phyloP scores from a whole-genome alignment of 1,140 invertebrate species.

The Ephestia elutella region DNA sequence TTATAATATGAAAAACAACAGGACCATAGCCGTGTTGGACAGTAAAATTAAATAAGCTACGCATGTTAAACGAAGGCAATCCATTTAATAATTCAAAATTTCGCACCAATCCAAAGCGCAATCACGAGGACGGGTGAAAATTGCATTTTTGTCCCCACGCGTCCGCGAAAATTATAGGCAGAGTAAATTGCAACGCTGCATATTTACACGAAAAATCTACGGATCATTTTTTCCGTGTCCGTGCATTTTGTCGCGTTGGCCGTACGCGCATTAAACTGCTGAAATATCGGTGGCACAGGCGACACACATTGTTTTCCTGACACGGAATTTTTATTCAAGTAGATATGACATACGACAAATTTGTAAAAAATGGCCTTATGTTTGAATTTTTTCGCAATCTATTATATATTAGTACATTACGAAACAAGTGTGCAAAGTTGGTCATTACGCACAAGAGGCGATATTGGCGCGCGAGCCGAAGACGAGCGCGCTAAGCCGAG shows the following conservation, averaged over 20 bases:
- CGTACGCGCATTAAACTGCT: neutral
- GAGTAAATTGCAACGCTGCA: slow-evolving; percentile 37
- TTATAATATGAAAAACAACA: neutral
- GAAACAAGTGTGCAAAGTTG: too few relatives aligned
- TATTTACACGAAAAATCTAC: slow-evolving; percentile 25
- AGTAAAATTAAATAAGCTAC: slow-evolving; percentile 10
- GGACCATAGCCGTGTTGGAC: neutral
- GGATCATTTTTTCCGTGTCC: slow-evolving; percentile 16
- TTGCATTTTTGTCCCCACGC: slow-evolving; percentile 47
- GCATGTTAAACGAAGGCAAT: slow-evolving; percentile 29
- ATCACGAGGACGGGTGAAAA: slow-evolving; percentile 34
- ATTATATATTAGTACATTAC: too few relatives aligned
- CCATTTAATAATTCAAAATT: slow-evolving; percentile 43
- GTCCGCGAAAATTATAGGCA: slow-evolving; percentile 38
- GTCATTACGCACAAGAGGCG: too few relatives aligned
- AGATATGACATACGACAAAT: neutral
- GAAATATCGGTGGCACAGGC: neutral
- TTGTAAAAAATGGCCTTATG: neutral
- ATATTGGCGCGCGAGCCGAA: too few relatives aligned
- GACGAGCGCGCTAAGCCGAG: too few relatives aligned
- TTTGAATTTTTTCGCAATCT: too few relatives aligned
- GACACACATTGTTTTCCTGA: neutral
- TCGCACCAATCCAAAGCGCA: slow-evolving; percentile 36
- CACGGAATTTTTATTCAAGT: neutral
- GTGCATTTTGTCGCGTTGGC: slow-evolving; percentile 16